A percentile compares a stretch with the other conserved stretches of the same genome.
phyloP scores from a whole-genome alignment of 2,797 vertebrate genomes.

The Serranus cabrilla region DNA sequence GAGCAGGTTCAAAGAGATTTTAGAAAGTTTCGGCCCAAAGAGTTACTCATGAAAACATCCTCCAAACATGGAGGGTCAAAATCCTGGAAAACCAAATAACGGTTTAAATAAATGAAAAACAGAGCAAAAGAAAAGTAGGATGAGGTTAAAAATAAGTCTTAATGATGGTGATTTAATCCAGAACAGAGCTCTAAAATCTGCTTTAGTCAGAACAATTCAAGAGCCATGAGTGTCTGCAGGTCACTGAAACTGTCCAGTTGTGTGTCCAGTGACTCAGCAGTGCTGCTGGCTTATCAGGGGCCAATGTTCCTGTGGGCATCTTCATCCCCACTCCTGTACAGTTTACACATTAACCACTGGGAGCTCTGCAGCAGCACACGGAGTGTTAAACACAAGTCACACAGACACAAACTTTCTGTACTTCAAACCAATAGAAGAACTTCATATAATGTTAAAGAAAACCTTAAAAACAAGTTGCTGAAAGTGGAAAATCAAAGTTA shows the following conservation, averaged over 20 bases:
- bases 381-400: too few species aligned
- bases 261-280: conserved; percentile 63
- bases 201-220: not conserved
- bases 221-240: conserved; percentile 5
- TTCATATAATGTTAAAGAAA: too few species aligned
- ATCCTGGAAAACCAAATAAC: not conserved
- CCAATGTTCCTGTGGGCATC: conserved; percentile 79
- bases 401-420: too few species aligned
- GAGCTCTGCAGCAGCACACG: not conserved
- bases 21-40: not conserved
- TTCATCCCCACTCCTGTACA: conserved; percentile 17
- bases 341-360: conserved; percentile 84
- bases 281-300: conserved; percentile 70
- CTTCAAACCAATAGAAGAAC: too few species aligned
- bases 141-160: not conserved
- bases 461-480: too few species aligned
- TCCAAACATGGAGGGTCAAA: not conserved
- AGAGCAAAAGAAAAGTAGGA: not conserved
- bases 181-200: not conserved
- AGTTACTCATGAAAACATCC: conserved; percentile 5
- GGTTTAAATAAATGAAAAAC: not conserved
- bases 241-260: conserved; percentile 31
- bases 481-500: too few species aligned
- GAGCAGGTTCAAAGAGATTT: too few species aligned
- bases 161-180: not conserved